A percentile compares a stretch with the other conserved stretches of the same genome.
phyloP scores from a whole-genome alignment of 2,888 invertebrate genomes.

The Sceliomorpha sp. region DNA sequence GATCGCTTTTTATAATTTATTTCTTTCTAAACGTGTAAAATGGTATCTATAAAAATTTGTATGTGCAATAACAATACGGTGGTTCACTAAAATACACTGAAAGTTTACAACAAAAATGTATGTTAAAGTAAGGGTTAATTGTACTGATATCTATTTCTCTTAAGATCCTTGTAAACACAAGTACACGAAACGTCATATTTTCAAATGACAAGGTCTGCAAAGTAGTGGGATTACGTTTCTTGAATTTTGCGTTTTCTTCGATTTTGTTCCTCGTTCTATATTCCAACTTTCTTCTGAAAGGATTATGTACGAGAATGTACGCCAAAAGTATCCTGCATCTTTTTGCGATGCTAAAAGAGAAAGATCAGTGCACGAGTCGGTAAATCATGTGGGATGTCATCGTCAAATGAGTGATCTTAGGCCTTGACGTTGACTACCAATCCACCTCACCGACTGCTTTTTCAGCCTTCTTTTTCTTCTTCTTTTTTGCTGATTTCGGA shows the following conservation, averaged over 20 bases:
- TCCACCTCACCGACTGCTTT: constrained; percentile 82
- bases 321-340: constrained; percentile 65
- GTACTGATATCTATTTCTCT: not conserved
- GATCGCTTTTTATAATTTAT: not conserved
- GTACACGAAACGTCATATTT: constrained; percentile 35
- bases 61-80: constrained; percentile 58
- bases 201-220: constrained; percentile 20
- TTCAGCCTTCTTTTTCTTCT: constrained; percentile 95
- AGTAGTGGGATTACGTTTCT: constrained; percentile 22
- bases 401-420: constrained; percentile 66
- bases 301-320: constrained; percentile 46
- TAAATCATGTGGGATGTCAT: constrained; percentile 62
- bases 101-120: constrained; percentile 61
- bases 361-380: constrained; percentile 69
- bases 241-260: constrained; percentile 11
- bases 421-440: constrained; percentile 83
- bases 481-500: constrained; percentile 92
- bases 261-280: constrained; percentile 14
- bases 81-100: constrained; percentile 59
- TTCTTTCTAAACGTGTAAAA: not conserved
- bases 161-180: constrained; percentile 27
- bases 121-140: constrained; percentile 9
- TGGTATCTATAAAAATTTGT: constrained; percentile 10
- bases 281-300: constrained; percentile 35
- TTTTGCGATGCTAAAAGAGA: constrained; percentile 63